These are phyloP conservation scores for Epistrophe eligans DNA, from an alignment of 2,888 invertebrate genomes.

Conservation along the genomic window DNA sequence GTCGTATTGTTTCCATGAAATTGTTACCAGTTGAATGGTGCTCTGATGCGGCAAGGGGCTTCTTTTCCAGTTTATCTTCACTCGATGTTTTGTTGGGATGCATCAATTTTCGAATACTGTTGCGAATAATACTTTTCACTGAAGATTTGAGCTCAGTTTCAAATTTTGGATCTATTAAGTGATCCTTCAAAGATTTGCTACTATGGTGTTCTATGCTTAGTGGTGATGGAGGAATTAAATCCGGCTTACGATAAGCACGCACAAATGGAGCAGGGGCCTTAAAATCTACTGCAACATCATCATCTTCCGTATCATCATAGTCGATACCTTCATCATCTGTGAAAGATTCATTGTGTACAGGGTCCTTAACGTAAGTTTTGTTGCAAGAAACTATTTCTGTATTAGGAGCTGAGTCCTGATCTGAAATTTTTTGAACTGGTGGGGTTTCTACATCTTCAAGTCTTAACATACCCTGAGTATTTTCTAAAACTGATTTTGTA, in stretches of 20 bases:
- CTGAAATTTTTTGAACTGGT: constrained; percentile 30
- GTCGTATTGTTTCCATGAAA: constrained; percentile 79
- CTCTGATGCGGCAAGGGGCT: constrained; percentile 30
- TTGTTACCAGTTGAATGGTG: constrained; percentile 73
- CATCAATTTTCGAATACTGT: constrained; percentile 82
- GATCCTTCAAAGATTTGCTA: constrained; percentile 78
- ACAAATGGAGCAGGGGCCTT: constrained; percentile 82
- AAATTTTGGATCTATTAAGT: constrained; percentile 13
- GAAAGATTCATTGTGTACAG: constrained; percentile 22
- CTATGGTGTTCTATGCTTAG: constrained; percentile 66
- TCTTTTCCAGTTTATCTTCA: constrained; percentile 58
- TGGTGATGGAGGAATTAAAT: constrained; percentile 36
- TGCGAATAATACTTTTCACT: constrained; percentile 80
- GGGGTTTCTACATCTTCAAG: constrained; percentile 67
- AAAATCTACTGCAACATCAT: constrained; percentile 79
- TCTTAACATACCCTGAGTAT: neutral
- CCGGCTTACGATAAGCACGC: constrained; percentile 81
- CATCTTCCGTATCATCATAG: constrained; percentile 77
- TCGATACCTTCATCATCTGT: constrained; percentile 69
- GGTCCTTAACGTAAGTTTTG: constrained; percentile 22
- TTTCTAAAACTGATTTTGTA: neutral
- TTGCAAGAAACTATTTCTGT: neutral
- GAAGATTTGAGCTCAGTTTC: constrained; percentile 76
- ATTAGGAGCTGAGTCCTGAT: neutral
- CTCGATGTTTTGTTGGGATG: constrained; percentile 77